These are phyloP conservation scores for Eucera pruinosa DNA, from an alignment of 2,888 invertebrate species.

Conservation along the genomic window DNA sequence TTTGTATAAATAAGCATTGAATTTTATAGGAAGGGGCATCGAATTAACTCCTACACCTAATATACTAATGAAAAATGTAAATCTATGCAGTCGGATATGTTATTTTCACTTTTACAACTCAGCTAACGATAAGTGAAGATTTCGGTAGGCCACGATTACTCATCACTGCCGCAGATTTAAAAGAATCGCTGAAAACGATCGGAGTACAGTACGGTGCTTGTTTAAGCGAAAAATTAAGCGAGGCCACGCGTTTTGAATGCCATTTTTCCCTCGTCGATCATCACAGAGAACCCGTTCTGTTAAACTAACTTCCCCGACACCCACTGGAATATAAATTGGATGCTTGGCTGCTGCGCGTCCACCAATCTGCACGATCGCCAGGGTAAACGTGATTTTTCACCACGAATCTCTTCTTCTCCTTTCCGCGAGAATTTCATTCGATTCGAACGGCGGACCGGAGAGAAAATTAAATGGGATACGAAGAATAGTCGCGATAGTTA, in stretches of 20 bases:
- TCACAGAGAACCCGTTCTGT: not conserved
- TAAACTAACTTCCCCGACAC: slow-evolving; percentile 42
- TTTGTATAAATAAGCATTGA: too few relatives aligned
- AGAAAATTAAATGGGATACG: slow-evolving; percentile 57
- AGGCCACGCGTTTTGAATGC: slow-evolving; percentile 30
- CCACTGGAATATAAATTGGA: slow-evolving; percentile 48
- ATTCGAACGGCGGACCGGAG: too few relatives aligned
- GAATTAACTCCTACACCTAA: too few relatives aligned
- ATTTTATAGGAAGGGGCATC: too few relatives aligned
- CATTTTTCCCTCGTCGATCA: slow-evolving; percentile 5
- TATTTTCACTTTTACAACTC: too few relatives aligned
- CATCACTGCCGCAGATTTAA: too few relatives aligned
- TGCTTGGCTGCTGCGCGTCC: slow-evolving; percentile 10
- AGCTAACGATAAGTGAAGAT: too few relatives aligned
- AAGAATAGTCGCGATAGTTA: slow-evolving; percentile 61
- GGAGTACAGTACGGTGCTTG: not conserved
- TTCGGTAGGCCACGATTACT: too few relatives aligned
- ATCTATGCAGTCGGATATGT: too few relatives aligned
- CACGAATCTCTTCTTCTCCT: not conserved
- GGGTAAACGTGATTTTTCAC: slow-evolving; percentile 15
- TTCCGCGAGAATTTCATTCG: not conserved
- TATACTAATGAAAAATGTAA: too few relatives aligned
- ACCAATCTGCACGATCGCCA: slow-evolving; percentile 2
- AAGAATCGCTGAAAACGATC: too few relatives aligned
- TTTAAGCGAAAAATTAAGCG: slow-evolving; percentile 46